phyloP scores from a whole-genome alignment of 2,888 invertebrate genomes.

The Thereva nobilitata region DNA sequence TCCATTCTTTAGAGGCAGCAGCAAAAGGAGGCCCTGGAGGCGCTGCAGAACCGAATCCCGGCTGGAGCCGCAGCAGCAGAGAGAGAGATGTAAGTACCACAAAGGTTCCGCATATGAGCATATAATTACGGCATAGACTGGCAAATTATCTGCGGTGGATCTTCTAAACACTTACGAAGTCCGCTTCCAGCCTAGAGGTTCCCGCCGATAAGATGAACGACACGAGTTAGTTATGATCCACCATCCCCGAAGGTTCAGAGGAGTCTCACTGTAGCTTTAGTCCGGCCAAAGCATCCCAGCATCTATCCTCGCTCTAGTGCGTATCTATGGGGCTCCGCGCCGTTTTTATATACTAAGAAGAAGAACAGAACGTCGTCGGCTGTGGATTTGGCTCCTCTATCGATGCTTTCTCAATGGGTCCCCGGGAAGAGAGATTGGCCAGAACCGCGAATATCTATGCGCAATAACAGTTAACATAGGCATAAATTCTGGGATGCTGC shows the following conservation, averaged over 20 bases:
- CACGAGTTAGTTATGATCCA: conserved; percentile 32
- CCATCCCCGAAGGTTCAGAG: conserved; percentile 7
- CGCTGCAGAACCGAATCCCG: too few relatives aligned
- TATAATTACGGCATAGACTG: conserved; percentile 30
- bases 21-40: conserved; percentile 1
- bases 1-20: conserved; percentile 10
- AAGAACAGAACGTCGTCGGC: background rate
- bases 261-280: too few relatives aligned
- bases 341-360: background rate
- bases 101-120: conserved; percentile 37
- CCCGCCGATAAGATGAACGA: conserved; percentile 34
- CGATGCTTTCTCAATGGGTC: conserved; percentile 10
- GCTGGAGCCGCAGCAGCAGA: too few relatives aligned
- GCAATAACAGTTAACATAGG: conserved; percentile 36
- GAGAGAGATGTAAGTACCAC: conserved; percentile 20
- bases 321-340: too few relatives aligned
- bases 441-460: conserved; percentile 5
- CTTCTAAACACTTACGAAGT: conserved; percentile 34
- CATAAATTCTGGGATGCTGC: conserved; percentile 29
- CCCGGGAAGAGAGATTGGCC: conserved; percentile 24
- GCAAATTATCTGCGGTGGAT: conserved; percentile 36
- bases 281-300: background rate
- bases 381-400: background rate
- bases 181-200: conserved; percentile 19
- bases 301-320: too few relatives aligned